These are phyloP conservation scores for Trochalopteron elliotii DNA, from an alignment of 2,113 vertebrate genomes.

Conservation along the genomic window DNA sequence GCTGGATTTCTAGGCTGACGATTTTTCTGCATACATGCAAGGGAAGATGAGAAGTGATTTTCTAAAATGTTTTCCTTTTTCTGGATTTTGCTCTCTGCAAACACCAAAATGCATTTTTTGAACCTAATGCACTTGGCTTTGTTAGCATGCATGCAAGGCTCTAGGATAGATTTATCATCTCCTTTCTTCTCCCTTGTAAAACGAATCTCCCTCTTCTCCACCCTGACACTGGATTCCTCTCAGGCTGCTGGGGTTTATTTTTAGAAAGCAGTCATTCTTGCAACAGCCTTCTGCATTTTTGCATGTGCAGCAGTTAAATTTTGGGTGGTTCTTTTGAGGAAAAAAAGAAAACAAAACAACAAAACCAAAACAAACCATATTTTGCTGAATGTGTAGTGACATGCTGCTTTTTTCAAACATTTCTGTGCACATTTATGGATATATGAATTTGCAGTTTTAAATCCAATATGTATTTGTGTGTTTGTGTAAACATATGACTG, in stretches of 20 bases:
- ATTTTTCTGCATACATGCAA: constrained; percentile 54
- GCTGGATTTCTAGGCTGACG: constrained; percentile 55
- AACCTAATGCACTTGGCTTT: constrained; percentile 51
- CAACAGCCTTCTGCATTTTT: constrained; percentile 70
- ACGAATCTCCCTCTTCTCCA: constrained; percentile 52
- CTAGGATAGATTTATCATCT: neutral
- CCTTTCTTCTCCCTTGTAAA: constrained; percentile 50
- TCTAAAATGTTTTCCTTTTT: constrained; percentile 1
- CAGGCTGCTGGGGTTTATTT: constrained; percentile 71
- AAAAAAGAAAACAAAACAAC: neutral
- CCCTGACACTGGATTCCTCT: constrained; percentile 65
- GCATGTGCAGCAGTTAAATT: constrained; percentile 71
- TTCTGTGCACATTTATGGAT: neutral
- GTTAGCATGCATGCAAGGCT: constrained; percentile 35
- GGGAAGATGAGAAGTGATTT: constrained; percentile 51
- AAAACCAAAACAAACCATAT: neutral
- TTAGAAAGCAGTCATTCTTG: constrained; percentile 69
- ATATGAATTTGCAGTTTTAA: constrained; percentile 21
- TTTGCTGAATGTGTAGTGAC: neutral
- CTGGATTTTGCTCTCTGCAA: neutral
- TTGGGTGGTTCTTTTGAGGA: constrained; percentile 26
- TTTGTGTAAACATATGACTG: constrained; percentile 33
- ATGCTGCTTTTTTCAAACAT: neutral
- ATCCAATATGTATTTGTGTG: neutral
- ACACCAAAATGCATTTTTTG: constrained; percentile 41